A percentile compares a stretch with the other conserved stretches of the same genome.
These are phyloP conservation scores for Diadegma fenestrale DNA, from an alignment of 2,888 invertebrate species.

Conservation along the genomic window DNA sequence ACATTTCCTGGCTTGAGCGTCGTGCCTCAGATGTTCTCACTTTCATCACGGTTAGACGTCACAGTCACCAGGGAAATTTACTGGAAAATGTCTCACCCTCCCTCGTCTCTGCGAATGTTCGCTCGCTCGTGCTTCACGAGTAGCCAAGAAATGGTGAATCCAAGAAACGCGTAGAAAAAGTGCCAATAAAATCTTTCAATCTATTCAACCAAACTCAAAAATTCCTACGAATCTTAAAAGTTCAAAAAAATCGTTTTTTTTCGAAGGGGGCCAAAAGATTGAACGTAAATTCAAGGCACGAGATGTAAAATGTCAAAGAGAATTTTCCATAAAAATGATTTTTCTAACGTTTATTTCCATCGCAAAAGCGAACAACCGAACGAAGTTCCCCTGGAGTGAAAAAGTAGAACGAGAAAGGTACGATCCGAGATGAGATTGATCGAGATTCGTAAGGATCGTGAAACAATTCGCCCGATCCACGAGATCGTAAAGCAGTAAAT, in stretches of 20 bases:
- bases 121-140: neutral
- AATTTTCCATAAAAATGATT: neutral
- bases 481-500: conserved; percentile 46
- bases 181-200: neutral
- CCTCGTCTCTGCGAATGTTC: neutral
- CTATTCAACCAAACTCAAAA: neutral
- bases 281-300: too few relatives aligned
- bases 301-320: neutral
- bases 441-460: conserved; percentile 1
- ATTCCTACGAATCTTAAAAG: neutral
- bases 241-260: neutral
- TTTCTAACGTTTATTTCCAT: neutral
- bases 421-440: conserved; percentile 1
- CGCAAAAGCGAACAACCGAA: neutral
- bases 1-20: neutral
- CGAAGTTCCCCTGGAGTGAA: neutral
- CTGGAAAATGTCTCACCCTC: conserved; percentile 22
- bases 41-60: conserved; percentile 17
- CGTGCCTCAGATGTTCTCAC: neutral
- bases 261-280: too few relatives aligned
- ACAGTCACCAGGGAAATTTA: conserved; percentile 25
- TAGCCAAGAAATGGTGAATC: neutral
- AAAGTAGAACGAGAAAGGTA: neutral
- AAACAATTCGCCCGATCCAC: conserved; percentile 16
- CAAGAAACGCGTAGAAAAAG: neutral